These are phyloP conservation scores for Thymallus thymallus DNA, from an alignment of 2,113 vertebrate genomes.

Conservation along the genomic window DNA sequence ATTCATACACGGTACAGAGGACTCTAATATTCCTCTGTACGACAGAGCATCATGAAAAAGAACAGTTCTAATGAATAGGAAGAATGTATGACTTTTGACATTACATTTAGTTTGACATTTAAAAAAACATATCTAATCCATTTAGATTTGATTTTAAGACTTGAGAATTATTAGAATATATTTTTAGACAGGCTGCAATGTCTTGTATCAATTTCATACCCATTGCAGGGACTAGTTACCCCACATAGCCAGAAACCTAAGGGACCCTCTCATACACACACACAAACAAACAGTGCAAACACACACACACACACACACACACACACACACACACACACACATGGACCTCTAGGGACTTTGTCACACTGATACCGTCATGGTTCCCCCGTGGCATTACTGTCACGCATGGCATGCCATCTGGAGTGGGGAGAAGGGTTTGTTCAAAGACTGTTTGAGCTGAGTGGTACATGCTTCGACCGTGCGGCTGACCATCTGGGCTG, in stretches of 20 bases:
- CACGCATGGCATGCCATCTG: slow-evolving; percentile 70
- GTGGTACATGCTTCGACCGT: slow-evolving; percentile 66
- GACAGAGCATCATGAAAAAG: no score
- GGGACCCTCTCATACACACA: slow-evolving; percentile 9
- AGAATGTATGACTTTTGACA: no score
- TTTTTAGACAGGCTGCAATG: background rate
- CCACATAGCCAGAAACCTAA: background rate
- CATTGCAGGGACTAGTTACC: background rate
- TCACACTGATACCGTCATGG: slow-evolving; percentile 48
- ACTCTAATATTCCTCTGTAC: no score
- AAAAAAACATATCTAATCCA: no score
- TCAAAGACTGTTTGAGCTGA: slow-evolving; percentile 64
- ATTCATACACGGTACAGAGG: no score
- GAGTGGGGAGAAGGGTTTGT: slow-evolving; percentile 64
- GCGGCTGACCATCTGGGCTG: slow-evolving; percentile 73
- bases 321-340: slow-evolving; percentile 31
- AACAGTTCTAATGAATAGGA: no score
- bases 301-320: slow-evolving; percentile 10
- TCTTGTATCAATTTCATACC: background rate
- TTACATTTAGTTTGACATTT: no score
- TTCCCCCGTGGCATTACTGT: slow-evolving; percentile 65
- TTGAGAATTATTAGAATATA: background rate
- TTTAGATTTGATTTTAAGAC: no score
- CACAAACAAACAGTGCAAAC: background rate
- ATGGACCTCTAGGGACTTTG: slow-evolving; percentile 49